Conservation (phyloP, 2,797 vertebrate genomes). For the Tragelaphus oryx region DNA sequence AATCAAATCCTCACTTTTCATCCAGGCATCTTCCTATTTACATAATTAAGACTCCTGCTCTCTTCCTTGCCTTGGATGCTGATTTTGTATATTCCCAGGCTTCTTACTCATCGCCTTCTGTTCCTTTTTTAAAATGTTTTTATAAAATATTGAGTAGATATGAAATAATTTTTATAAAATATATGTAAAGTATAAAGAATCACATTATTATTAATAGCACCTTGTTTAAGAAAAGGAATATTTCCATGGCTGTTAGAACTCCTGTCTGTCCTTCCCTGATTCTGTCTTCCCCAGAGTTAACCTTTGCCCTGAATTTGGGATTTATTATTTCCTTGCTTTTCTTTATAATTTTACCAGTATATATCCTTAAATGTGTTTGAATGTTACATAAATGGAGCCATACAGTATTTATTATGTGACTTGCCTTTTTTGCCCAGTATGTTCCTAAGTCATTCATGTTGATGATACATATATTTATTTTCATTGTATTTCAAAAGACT, state of each 20-base stretch:
- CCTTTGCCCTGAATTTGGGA: not conserved
- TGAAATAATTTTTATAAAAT: constrained; percentile 22
- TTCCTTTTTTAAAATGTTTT: constrained; percentile 25
- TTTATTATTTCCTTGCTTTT: not conserved
- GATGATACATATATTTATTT: not conserved
- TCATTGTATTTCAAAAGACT: not conserved
- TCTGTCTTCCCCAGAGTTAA: not conserved
- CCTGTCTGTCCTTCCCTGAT: not conserved
- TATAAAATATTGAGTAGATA: not conserved
- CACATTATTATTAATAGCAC: not conserved
- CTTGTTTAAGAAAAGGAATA: constrained; percentile 22
- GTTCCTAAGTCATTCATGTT: not conserved
- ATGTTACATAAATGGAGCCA: not conserved
- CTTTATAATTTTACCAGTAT: not conserved
- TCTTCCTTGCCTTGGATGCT: constrained; percentile 11
- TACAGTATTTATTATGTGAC: not conserved
- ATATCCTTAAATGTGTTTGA: not conserved
- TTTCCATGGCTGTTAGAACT: not conserved
- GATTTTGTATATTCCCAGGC: constrained; percentile 26
- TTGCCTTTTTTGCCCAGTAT: not conserved
- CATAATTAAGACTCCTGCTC: constrained; percentile 35
- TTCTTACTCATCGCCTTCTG: constrained; percentile 41
- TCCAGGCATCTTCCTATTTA: constrained; percentile 27
- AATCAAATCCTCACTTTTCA: not conserved
- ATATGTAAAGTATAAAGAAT: not conserved